These are phyloP conservation scores for Lepidocyrtinus sp. DNA, from an alignment of 2,888 invertebrate genomes.

Conservation along the genomic window DNA sequence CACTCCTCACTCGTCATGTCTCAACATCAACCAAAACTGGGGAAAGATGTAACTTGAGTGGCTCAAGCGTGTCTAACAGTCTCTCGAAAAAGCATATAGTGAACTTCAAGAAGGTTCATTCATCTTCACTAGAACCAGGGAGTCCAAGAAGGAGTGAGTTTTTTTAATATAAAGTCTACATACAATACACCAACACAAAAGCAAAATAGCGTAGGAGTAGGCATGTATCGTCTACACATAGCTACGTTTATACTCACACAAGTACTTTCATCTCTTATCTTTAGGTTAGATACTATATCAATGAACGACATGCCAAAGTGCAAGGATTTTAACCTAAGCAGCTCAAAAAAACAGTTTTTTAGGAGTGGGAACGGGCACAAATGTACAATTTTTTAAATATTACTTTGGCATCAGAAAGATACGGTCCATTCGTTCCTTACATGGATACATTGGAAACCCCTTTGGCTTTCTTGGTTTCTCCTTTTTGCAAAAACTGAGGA, in stretches of 20 bases:
- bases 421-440: background rate
- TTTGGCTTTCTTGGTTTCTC: constrained; percentile 10
- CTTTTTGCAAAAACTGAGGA: constrained; percentile 6
- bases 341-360: constrained; percentile 49
- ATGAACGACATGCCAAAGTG: constrained; percentile 19
- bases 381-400: constrained; percentile 1
- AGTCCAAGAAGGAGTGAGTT: constrained; percentile 4
- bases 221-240: too few species aligned
- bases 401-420: constrained; percentile 13
- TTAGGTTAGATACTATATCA: constrained; percentile 1
- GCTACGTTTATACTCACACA: too few species aligned
- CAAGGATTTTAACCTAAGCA: constrained; percentile 48
- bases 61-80: constrained; percentile 58
- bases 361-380: constrained; percentile 9
- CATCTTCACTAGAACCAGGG: constrained; percentile 35
- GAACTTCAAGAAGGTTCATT: constrained; percentile 54
- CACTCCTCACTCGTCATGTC: constrained; percentile 17
- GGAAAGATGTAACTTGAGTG: constrained; percentile 41
- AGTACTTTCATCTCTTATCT: background rate
- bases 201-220: too few species aligned
- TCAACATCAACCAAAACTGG: constrained; percentile 2
- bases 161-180: too few species aligned
- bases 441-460: constrained; percentile 15
- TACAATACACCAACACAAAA: too few species aligned
- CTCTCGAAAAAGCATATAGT: constrained; percentile 50